Evolutionary conservation across 1,140 invertebrate genomes (phyloP).

Genomic region (Papilio helenus): DNA sequence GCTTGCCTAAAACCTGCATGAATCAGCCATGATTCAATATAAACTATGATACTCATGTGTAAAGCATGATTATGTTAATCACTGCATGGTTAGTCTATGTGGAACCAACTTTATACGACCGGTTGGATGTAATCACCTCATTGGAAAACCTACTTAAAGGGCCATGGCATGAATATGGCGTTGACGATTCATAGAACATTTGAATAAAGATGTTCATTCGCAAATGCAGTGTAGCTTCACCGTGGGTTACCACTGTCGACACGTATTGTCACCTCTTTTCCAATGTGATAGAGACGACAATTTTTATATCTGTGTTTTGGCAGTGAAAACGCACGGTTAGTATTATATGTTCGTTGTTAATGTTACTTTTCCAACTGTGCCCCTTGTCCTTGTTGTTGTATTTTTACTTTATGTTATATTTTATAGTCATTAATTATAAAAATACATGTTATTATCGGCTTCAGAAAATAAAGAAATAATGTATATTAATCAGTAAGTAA

Average conservation of each 20-base stretch:
- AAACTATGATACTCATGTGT: constrained; percentile 45
- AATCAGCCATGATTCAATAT: constrained; percentile 60
- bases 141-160: constrained; percentile 9
- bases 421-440: too few relatives aligned
- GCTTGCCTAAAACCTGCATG: constrained; percentile 60
- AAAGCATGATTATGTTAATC: constrained; percentile 55
- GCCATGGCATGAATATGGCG: constrained; percentile 31
- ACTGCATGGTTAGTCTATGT: constrained; percentile 53
- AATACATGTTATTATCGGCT: too few relatives aligned
- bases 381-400: neutral
- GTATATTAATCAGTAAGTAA: too few relatives aligned
- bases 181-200: constrained; percentile 11
- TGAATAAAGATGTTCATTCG: neutral
- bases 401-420: neutral
- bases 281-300: neutral
- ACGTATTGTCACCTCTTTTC: neutral
- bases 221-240: constrained; percentile 9
- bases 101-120: constrained; percentile 40
- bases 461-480: too few relatives aligned
- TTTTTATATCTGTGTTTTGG: neutral
- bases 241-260: neutral
- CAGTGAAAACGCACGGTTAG: neutral
- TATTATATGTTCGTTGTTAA: constrained; percentile 4
- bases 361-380: neutral
- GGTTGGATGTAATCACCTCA: constrained; percentile 37